Conservation (phyloP, 1,140 invertebrate genomes). For the Mya arenaria region DNA sequence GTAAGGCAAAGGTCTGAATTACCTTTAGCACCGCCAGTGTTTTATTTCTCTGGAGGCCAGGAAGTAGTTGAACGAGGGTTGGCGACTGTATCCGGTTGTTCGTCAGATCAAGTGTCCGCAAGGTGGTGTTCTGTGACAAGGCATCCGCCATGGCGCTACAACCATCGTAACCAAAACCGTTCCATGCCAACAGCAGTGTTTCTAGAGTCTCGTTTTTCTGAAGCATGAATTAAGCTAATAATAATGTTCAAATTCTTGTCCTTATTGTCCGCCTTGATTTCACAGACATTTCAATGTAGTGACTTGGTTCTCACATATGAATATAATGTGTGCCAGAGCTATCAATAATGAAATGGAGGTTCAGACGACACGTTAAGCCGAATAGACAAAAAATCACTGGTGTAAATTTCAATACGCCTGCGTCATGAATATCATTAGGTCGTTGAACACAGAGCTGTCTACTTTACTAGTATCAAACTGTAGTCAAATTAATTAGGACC, state of each 20-base stretch:
- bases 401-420: too few species aligned
- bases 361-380: too few species aligned
- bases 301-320: too few species aligned
- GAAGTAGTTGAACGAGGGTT: conserved; percentile 71
- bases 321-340: too few species aligned
- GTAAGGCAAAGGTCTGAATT: too few species aligned
- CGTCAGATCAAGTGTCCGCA: conserved; percentile 70
- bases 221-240: conserved; percentile 8
- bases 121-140: conserved; percentile 66
- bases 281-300: background rate
- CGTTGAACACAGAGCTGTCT: too few species aligned
- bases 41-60: conserved; percentile 72
- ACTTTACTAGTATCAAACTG: background rate
- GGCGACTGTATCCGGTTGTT: conserved; percentile 75
- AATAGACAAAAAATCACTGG: too few species aligned
- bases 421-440: too few species aligned
- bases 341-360: too few species aligned
- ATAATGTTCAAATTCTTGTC: background rate
- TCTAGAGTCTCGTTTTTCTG: conserved; percentile 64
- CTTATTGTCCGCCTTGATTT: background rate
- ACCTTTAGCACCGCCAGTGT: conserved; percentile 67
- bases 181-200: conserved; percentile 73
- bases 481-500: background rate
- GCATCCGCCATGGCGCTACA: conserved; percentile 68
- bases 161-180: conserved; percentile 78